Evolutionary conservation across 2,888 invertebrate species (phyloP), one percentile per base, ranked within the genome.

Genomic region (Sympetrum striolatum): DNA sequence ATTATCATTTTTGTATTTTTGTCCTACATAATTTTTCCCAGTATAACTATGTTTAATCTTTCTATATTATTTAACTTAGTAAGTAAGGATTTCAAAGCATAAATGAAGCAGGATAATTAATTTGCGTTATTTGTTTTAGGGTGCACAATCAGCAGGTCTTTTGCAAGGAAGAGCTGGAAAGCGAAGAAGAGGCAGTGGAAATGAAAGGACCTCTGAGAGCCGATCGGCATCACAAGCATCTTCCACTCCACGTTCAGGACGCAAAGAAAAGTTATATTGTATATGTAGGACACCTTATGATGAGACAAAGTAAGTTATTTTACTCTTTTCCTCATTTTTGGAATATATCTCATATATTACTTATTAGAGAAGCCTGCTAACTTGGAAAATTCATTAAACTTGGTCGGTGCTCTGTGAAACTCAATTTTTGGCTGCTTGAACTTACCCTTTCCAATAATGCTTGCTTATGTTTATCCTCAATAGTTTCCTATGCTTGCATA

Each of bases 211-310:
- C 22, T 35, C 86, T 37, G 86, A 86, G 64, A 60, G n/a, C n/a
- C 58, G 86, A 10, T n/a, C 37, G 1, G 12, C 86, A 64, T 8
- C 37, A 8, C 86, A 86, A 37, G 39, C 58, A 18, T 22, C 86
- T 22, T 60, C 86, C 5, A 86, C 60, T 37, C 60, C 58, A 44
- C 79, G 91, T 35, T 90, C 90, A 22, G 48, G 53, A 35, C 53
- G 90, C 93, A 97, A 97, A 92, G 97, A 97, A 92, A 97, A 98
- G 93, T 95, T 98, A 2, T 97, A 98, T 93, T 99, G 99, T 93
- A 94, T 98, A 90, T 99, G 99, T 93, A 96, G 97, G 93, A 98
- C 98, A 80, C 98, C 98, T 5, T 99, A 99, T 93, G 99, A 99
- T 94, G 98, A 98, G 93, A 97, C 98, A 25, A 98, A 98, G 97